Conservation (phyloP, 1,140 invertebrate species). For the Schmidtea mediterranea region DNA sequence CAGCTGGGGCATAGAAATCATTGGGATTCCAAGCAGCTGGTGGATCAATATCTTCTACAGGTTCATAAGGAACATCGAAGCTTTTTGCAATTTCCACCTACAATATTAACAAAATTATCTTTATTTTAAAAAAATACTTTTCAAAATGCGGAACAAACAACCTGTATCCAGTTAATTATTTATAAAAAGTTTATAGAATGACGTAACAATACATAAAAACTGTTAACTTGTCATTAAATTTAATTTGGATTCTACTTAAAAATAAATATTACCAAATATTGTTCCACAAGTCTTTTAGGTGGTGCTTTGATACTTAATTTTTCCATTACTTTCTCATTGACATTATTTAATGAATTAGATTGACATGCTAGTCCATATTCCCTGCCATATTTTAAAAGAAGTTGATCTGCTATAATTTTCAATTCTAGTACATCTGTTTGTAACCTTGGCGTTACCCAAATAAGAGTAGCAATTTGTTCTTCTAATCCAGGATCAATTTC, state of each 20-base stretch:
- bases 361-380: constrained; percentile 39
- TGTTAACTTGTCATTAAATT: too few species aligned
- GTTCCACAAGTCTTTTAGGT: constrained; percentile 75
- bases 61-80: constrained; percentile 64
- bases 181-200: too few species aligned
- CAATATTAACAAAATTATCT: too few species aligned
- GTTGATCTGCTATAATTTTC: constrained; percentile 64
- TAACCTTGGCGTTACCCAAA: constrained; percentile 71
- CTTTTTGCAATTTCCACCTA: constrained; percentile 57
- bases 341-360: constrained; percentile 13
- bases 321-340: constrained; percentile 40
- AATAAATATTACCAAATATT: constrained; percentile 27
- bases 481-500: constrained; percentile 72
- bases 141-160: too few species aligned
- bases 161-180: too few species aligned
- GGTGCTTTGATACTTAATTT: constrained; percentile 83
- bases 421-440: constrained; percentile 31
- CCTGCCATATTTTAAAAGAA: constrained; percentile 72
- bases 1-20: too few species aligned
- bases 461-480: constrained; percentile 73
- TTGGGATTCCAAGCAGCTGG: too few species aligned
- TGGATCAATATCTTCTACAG: constrained; percentile 39
- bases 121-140: too few species aligned
- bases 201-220: too few species aligned
- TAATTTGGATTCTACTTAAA: too few species aligned